These are phyloP conservation scores for Ciconia boyciana DNA, from an alignment of 2,113 vertebrate species.

Conservation along the genomic window DNA sequence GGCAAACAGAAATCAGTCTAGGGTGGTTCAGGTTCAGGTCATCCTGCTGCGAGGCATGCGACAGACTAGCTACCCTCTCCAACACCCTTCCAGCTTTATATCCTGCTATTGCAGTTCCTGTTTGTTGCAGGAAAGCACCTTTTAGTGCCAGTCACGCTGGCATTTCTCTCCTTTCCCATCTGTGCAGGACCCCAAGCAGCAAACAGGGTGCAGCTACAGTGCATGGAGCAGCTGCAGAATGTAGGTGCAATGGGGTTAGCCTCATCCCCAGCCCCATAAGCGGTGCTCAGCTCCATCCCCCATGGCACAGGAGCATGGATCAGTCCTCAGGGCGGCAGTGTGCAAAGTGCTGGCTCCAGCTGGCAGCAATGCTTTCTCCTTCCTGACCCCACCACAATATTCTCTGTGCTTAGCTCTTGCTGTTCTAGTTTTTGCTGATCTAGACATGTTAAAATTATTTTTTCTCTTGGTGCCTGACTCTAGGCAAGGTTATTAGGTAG, in stretches of 20 bases:
- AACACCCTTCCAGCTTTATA: not conserved
- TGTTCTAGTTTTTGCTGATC: slow-evolving; percentile 39
- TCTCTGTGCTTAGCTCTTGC: not conserved
- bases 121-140: not conserved
- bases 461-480: slow-evolving; percentile 15
- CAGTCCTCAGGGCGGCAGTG: not conserved
- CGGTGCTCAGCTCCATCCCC: not conserved
- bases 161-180: not conserved
- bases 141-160: not conserved
- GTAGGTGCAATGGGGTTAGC: not conserved
- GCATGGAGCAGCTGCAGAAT: not conserved
- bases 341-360: not conserved
- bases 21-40: not conserved
- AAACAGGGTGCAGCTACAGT: accelerated
- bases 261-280: not conserved
- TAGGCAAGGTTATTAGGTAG: slow-evolving; percentile 2
- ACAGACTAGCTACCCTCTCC: not conserved
- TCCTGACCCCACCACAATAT: not conserved
- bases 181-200: not conserved
- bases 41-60: not conserved
- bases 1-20: not conserved
- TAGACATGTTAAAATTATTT: not conserved
- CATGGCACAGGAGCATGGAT: not conserved
- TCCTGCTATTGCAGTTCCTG: not conserved
- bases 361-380: not conserved